Base-by-base conservation (phyloP, 1,140 invertebrate species). In the Drosophila prosaltans region DNA sequence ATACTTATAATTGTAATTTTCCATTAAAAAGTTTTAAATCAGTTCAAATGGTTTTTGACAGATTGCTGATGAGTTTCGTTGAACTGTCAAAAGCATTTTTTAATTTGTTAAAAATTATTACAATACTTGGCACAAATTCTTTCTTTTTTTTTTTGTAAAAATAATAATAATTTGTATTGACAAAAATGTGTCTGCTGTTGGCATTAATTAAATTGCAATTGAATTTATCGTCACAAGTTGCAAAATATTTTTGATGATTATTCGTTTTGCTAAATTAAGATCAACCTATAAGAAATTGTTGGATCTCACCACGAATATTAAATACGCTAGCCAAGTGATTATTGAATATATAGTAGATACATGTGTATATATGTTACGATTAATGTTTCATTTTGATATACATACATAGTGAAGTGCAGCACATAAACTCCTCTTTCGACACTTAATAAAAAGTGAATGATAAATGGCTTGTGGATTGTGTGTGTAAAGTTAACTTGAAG, bases 181-280 rank as follows among this genome's bases (percentile, higher is more conserved):
- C 79, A 72, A 57, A 59, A 54, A 30, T 69, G 74, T 78, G 30
- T 57, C 59, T 36, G 39, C 30, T 66, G 66, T 57, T 59, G 51
- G 48, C 66, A 89, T 75, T 75, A 83, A 89, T 84, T 78, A 72
- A 83, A 81, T 89, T 81, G 75, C 78, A 59, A 81, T 83, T 80
- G 72, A 74, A 78, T 75, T 88, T 76, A 76, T 45, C 69, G 67
- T 66, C 65, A 81, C 59, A 65, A 65, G n/a, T 54, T 54, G 78
- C 54, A 74, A 76, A 82, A 82, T 86, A 76, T 73, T 82, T 82
- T 58, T 69, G 83, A 76, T 86, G 83, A 85, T 82, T 85, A 88
- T 86, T 79, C 82, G 68, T 51, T 66, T 69, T 61, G 62, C 16
- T 8, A 60, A 72, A 67, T 54, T 2, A 26, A 11, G 36, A 51